Evolutionary conservation across 1,140 invertebrate genomes (phyloP).

Genomic region (Calephelis virginiensis): DNA sequence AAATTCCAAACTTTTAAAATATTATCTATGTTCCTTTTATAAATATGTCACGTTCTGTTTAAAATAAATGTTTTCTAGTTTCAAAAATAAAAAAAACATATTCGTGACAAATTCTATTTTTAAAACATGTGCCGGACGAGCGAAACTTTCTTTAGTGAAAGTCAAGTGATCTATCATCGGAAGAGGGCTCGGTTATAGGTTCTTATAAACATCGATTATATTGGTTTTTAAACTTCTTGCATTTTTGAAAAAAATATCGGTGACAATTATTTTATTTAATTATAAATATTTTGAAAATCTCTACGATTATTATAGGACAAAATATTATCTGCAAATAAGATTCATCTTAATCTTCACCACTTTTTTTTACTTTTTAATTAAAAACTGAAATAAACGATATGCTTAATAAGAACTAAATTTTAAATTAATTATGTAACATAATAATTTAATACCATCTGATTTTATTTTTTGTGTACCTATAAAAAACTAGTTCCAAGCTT

Average conservation of each 20-base stretch:
- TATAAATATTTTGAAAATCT: neutral
- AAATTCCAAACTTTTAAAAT: too few species aligned
- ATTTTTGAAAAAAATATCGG: neutral
- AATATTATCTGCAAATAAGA: too few species aligned
- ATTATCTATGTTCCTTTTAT: neutral
- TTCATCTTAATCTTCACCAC: too few species aligned
- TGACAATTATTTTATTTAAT: neutral
- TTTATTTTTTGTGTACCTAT: neutral
- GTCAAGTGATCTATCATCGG: constrained; percentile 43
- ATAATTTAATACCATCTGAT: neutral
- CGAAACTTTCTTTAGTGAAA: constrained; percentile 52
- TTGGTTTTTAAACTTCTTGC: neutral
- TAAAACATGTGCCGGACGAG: constrained; percentile 21
- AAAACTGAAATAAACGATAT: too few species aligned
- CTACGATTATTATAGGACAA: too few species aligned
- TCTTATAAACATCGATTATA: constrained; percentile 25
- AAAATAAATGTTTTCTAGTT: constrained; percentile 33
- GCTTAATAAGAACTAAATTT: too few species aligned
- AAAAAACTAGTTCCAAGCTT: neutral
- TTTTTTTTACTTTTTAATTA: too few species aligned
- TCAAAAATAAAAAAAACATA: neutral
- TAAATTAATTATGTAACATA: too few species aligned
- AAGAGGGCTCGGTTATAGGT: constrained; percentile 44
- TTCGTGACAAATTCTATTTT: constrained; percentile 11
- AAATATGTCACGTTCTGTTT: neutral